Percentiles rank a stretch among this genome's conserved stretches.
Conservation (phyloP, 2,113 vertebrate genomes). For the Grammomys dolichurus region DNA sequence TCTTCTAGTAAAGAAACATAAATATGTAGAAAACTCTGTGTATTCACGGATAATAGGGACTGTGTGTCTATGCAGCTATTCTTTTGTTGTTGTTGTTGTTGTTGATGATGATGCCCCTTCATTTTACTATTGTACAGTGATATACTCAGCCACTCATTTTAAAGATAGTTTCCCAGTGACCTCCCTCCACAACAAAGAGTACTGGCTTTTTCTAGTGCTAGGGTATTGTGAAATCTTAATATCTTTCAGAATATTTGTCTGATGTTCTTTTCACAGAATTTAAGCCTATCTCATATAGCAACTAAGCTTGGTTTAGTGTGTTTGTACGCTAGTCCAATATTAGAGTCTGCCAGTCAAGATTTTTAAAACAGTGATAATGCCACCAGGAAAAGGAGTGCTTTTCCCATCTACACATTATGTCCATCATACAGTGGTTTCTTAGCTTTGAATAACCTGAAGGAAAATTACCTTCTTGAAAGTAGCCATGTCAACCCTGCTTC, state of each 20-base stretch:
- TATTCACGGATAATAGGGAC: neutral
- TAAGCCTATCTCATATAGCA: neutral
- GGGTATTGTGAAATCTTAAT: neutral
- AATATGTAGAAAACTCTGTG: slow-evolving; percentile 12
- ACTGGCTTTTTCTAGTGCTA: neutral
- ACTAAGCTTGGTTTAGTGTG: neutral
- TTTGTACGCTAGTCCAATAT: neutral
- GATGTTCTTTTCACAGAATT: neutral
- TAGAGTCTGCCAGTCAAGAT: neutral
- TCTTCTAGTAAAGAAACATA: slow-evolving; percentile 42
- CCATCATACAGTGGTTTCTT: neutral
- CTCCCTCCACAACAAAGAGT: neutral
- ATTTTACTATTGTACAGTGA: neutral
- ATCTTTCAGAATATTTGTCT: neutral
- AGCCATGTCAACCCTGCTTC: neutral
- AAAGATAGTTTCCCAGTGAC: neutral
- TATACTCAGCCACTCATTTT: neutral
- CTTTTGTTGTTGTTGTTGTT: neutral
- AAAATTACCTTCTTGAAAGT: neutral
- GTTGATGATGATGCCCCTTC: neutral
- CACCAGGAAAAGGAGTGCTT: neutral
- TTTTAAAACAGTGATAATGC: neutral
- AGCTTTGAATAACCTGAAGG: neutral
- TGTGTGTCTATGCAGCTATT: neutral
- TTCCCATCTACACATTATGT: neutral